Base-by-base conservation (phyloP, 2,888 invertebrate genomes). In the Aleiodes leptofemur region DNA sequence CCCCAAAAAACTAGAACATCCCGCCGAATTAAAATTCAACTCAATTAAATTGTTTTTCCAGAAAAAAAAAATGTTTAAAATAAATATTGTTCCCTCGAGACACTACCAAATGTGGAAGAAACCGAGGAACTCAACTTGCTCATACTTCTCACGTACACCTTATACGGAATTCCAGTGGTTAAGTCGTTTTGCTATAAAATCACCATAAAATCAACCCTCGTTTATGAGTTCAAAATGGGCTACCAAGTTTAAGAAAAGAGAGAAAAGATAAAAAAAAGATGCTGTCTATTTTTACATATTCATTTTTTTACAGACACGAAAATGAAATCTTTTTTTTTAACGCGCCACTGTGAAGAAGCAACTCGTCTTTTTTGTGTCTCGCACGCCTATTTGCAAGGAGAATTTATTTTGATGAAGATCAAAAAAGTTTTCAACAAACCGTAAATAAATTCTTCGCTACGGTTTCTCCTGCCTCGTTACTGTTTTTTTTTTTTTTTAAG, bases 171-270 rank as follows among this genome's bases (percentile, higher is more conserved):
- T 77, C 72, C 69, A 55, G 64, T 76, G 72, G 73, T 69, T 61
- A 61, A 76, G 69, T 68, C 70, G 68, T n/a, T 51, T 72, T 61
- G 73, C 74, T 71, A 79, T 79, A 79, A 81, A 79, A 80, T 80
- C 78, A 78, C 77, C 78, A 79, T 80, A 77, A 79, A 80, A 80
- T 76, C 79, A 79, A 77, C 74, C 78, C 77, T 71, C 76, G 66
- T 55, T 51, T 69, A 57, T 70, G 43, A 34, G 14, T 56, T 53
- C 59, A 59, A 59, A 34, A 59, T 31, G 59, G 9, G 48, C 64
- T 23, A 16, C 14, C 9, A 16, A 34, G 48, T 64, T 14, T 14
- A 51, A 73, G 50, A 70, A 56, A 61, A 53, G 55, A 7, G 51
- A 23, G 2, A 23, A 23, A 23, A 23, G 2, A 23, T 1, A 23